Evolutionary conservation across 2,888 invertebrate species (phyloP).

Genomic region (Stomorhina lunata): DNA sequence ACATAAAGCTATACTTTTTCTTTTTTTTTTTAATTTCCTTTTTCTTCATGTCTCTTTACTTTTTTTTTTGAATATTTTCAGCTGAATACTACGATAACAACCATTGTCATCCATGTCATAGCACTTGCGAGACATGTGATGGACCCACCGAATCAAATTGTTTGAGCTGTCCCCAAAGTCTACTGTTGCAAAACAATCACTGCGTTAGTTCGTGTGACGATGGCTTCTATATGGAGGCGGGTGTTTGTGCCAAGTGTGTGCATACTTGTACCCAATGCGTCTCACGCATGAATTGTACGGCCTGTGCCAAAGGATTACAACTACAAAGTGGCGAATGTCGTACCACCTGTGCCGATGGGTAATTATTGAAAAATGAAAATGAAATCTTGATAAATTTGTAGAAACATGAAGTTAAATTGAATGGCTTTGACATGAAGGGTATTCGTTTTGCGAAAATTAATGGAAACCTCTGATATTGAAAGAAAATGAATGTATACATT

Average conservation of each 20-base stretch:
- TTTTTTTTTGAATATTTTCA: constrained; percentile 76
- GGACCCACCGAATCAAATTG: constrained; percentile 88
- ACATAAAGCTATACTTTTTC: neutral
- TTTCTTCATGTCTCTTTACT: constrained; percentile 5
- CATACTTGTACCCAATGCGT: constrained; percentile 90
- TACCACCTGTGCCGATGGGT: constrained; percentile 88
- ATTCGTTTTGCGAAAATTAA: too few species aligned
- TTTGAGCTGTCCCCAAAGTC: constrained; percentile 87
- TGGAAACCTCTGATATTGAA: too few species aligned
- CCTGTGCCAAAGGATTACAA: constrained; percentile 87
- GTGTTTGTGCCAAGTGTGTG: constrained; percentile 88
- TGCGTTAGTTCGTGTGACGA: constrained; percentile 89
- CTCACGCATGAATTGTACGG: constrained; percentile 89
- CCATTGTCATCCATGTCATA: constrained; percentile 87
- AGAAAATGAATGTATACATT: too few species aligned
- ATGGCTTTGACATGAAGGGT: too few species aligned
- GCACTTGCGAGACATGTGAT: constrained; percentile 90
- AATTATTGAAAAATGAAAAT: constrained; percentile 69
- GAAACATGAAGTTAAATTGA: neutral
- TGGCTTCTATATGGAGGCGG: constrained; percentile 87
- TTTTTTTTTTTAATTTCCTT: constrained; percentile 34
- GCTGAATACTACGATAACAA: constrained; percentile 87
- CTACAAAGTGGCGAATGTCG: constrained; percentile 91
- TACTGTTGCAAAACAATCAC: constrained; percentile 86
- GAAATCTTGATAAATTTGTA: neutral